Percentiles rank a stretch among this genome's conserved stretches.
phyloP scores from a whole-genome alignment of 2,797 vertebrate genomes.

The Sarcoramphus papa region DNA sequence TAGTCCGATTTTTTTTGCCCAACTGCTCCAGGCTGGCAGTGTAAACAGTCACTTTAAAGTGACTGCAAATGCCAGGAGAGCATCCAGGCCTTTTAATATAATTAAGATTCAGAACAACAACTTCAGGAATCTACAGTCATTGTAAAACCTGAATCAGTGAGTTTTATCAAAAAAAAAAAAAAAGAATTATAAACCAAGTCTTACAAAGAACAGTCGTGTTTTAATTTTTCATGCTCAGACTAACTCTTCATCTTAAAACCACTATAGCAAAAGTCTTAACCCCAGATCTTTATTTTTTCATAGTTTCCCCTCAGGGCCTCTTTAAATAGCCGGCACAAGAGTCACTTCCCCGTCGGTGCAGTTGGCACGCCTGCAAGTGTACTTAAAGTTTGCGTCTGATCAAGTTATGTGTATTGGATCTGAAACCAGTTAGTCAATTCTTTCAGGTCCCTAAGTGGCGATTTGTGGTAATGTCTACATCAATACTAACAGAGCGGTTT shows the following conservation, averaged over 20 bases:
- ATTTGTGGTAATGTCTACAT: slow-evolving; percentile 86
- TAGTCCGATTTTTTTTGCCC: rapidly evolving
- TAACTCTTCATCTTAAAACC: slow-evolving; percentile 13
- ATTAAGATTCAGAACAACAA: not conserved
- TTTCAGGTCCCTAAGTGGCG: slow-evolving; percentile 81
- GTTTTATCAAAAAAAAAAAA: not conserved
- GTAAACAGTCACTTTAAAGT: not conserved
- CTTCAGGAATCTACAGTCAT: not conserved
- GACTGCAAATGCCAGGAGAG: not conserved
- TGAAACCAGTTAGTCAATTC: slow-evolving; percentile 84
- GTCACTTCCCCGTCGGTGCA: slow-evolving; percentile 66
- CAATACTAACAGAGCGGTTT: slow-evolving; percentile 76
- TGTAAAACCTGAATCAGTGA: not conserved
- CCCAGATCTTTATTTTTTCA: slow-evolving; percentile 54
- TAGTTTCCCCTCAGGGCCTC: slow-evolving; percentile 65
- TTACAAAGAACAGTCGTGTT: not conserved
- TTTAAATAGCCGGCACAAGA: slow-evolving; percentile 61
- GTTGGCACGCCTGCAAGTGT: slow-evolving; percentile 76
- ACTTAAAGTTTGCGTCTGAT: slow-evolving; percentile 84
- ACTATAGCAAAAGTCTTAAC: not conserved
- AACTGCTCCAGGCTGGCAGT: not conserved
- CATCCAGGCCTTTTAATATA: not conserved
- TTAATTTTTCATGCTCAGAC: slow-evolving; percentile 4
- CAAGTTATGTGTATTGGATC: slow-evolving; percentile 82
- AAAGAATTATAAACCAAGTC: not conserved